A percentile compares a stretch with the other conserved stretches of the same genome.
phyloP scores from a whole-genome alignment of 2,113 vertebrate genomes.

The Siniperca knerii region DNA sequence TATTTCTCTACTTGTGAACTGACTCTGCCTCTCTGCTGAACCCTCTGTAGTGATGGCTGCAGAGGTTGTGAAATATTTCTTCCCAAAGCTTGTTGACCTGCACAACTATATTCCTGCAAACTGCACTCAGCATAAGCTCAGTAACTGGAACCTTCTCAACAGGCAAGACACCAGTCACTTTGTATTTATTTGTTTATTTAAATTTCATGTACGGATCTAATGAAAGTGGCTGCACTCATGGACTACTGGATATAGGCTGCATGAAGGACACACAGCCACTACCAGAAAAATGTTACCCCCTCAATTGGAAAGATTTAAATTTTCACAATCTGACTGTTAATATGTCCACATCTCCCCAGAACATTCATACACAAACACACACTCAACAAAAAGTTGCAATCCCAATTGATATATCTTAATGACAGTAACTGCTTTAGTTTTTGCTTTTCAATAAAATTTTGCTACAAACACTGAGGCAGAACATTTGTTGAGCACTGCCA shows the following conservation, averaged over 20 bases:
- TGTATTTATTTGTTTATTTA: neutral
- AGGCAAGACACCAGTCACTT: slow-evolving; percentile 74
- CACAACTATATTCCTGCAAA: slow-evolving; percentile 86
- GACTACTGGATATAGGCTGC: no score
- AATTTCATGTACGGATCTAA: neutral
- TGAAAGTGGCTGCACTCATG: neutral
- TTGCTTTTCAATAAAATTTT: neutral
- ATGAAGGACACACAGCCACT: neutral
- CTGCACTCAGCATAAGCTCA: slow-evolving; percentile 84
- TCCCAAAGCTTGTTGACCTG: slow-evolving; percentile 85
- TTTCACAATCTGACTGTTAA: neutral
- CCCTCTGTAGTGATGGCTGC: slow-evolving; percentile 84
- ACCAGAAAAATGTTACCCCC: neutral
- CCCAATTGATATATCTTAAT: neutral
- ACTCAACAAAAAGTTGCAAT: neutral
- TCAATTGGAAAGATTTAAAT: neutral
- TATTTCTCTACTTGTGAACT: slow-evolving; percentile 21
- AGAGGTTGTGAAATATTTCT: slow-evolving; percentile 86
- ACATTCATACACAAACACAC: neutral
- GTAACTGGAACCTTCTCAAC: slow-evolving; percentile 86
- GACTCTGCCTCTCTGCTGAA: slow-evolving; percentile 38
- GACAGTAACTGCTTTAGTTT: neutral
- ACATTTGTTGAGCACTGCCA: neutral
- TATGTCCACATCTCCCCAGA: neutral
- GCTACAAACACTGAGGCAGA: neutral